phyloP scores from a whole-genome alignment of 2,113 vertebrate species.

The Neopipo cinnamomea region DNA sequence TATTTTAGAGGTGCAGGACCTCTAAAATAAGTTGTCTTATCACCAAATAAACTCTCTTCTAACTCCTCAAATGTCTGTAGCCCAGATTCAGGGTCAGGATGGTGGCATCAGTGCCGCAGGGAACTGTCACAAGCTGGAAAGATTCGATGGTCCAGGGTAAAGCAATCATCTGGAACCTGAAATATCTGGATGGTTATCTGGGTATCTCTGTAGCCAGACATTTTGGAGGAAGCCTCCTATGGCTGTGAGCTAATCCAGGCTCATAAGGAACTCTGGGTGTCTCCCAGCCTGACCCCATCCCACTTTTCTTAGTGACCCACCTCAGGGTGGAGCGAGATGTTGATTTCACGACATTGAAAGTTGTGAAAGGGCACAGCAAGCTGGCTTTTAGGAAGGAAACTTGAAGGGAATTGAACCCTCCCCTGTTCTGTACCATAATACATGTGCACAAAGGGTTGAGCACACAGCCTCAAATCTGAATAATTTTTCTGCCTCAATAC shows the following conservation, averaged over 20 bases:
- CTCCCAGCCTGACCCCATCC: background rate
- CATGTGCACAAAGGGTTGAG: background rate
- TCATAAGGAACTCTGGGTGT: background rate
- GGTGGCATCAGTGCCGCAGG: fast-evolving
- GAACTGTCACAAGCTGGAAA: background rate
- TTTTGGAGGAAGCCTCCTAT: background rate
- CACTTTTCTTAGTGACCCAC: background rate
- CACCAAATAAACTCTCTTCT: background rate
- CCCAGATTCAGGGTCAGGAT: background rate
- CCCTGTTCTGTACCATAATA: background rate
- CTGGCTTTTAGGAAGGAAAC: background rate
- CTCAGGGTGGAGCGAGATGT: background rate
- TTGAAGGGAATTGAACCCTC: background rate
- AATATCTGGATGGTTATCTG: background rate
- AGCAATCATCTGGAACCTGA: background rate
- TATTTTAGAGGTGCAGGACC: background rate
- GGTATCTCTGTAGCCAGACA: background rate
- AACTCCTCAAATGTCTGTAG: fast-evolving
- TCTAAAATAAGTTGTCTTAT: background rate
- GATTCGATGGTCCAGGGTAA: background rate
- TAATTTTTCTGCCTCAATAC: background rate
- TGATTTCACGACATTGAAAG: background rate
- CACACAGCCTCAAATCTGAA: background rate
- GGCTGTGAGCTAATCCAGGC: background rate
- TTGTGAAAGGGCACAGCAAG: background rate